Evolutionary conservation across 2,113 vertebrate species (phyloP).

Genomic region (Apistogramma diplotaenia): DNA sequence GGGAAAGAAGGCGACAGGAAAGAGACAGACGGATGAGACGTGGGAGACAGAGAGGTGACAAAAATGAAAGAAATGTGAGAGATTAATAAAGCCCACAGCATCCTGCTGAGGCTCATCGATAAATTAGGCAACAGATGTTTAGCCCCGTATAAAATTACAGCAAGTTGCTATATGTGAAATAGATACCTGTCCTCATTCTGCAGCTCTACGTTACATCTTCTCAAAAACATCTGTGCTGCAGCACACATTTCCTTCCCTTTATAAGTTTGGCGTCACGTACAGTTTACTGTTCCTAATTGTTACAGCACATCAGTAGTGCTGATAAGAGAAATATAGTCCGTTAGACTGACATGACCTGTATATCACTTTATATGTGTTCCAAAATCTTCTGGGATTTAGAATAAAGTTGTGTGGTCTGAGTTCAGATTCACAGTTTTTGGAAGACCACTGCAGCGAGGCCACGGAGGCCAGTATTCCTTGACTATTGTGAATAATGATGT

Average conservation of each 20-base stretch:
- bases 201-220: slow-evolving; percentile 15
- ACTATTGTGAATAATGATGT: too few relatives aligned
- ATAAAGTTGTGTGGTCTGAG: neutral
- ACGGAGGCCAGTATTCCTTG: too few relatives aligned
- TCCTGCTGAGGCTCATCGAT: slow-evolving; percentile 9
- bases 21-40: neutral
- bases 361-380: neutral
- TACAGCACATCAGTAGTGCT: neutral
- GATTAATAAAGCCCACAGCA: neutral
- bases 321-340: neutral
- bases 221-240: neutral
- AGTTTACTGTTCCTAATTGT: neutral
- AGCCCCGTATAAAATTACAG: slow-evolving; percentile 12
- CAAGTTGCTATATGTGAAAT: slow-evolving; percentile 17
- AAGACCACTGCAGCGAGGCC: neutral
- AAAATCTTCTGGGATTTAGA: neutral
- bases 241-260: neutral
- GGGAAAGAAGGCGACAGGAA: neutral
- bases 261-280: neutral
- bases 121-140: slow-evolving; percentile 42
- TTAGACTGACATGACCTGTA: neutral
- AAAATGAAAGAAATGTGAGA: neutral
- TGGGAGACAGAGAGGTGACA: neutral
- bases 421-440: neutral
- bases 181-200: slow-evolving; percentile 36